Evolutionary conservation across 1,140 invertebrate species (phyloP).

Genomic region (Chironomus striatipennis): DNA sequence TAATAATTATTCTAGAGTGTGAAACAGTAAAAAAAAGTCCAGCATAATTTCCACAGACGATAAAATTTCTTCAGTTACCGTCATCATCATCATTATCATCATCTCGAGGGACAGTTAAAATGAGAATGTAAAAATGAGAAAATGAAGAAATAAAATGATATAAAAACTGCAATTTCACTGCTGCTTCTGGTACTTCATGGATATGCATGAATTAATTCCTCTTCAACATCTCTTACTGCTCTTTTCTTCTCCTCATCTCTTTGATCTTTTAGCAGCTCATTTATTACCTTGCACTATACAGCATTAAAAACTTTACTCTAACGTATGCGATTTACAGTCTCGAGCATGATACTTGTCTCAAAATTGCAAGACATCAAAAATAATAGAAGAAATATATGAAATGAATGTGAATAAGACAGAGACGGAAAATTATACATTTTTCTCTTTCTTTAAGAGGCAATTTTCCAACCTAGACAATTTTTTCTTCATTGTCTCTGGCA

Average conservation of each 20-base stretch:
- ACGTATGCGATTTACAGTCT: background rate
- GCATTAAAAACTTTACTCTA: background rate
- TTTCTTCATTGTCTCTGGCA: constrained; percentile 11
- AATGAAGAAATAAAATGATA: background rate
- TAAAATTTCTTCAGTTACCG: no score
- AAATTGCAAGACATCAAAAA: background rate
- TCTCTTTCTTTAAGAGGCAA: background rate
- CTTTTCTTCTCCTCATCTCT: background rate
- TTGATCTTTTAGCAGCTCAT: constrained; percentile 12
- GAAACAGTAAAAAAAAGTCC: no score
- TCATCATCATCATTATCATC: no score
- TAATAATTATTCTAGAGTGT: no score
- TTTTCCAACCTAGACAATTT: constrained; percentile 19
- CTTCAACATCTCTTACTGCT: background rate
- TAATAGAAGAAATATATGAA: no score
- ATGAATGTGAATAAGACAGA: background rate
- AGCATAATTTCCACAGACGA: no score
- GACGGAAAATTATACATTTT: background rate
- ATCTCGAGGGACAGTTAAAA: no score
- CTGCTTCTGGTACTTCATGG: background rate
- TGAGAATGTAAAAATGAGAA: background rate
- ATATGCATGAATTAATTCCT: constrained; percentile 7
- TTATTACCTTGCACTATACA: background rate
- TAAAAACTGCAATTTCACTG: background rate
- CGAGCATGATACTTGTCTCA: background rate